Evolutionary conservation across 2,113 vertebrate genomes (phyloP), one percentile per base, ranked within the genome.

Genomic region (Alligator sinensis): DNA sequence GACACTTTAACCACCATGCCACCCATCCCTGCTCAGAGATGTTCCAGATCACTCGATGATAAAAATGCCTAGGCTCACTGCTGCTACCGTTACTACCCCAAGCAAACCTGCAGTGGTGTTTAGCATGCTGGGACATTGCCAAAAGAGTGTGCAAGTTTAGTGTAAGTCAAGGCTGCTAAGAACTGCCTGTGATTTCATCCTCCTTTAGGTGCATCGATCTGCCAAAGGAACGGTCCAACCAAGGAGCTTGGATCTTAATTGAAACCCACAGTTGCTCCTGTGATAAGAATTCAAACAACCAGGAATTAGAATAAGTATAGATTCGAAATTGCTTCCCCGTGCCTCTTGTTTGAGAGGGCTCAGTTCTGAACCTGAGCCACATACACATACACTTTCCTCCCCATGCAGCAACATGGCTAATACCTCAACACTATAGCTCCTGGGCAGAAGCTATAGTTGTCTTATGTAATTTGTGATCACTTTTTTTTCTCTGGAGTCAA

Each of bases 251-350:
- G n/a, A 25, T 74, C 70, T 47, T 38, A 74, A 4, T 22, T 14
- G 70, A 13, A 47, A 22, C 19, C 70, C 34, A 21, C 15, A 74
- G 11, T 21, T 74, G 34, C 47, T 74, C 4, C 21, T 74, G 19
- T 74, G 24, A 14, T 24, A 47, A 19, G 24, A 74, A 74, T 8
- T 47, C 47, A 47, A 38, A 38, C 38, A 38, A 9, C 47, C 47
- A 47, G 47, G 47, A 47, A 38, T 38, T 38, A 38, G 38, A 38
- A 47, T 47, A 47, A 47, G 47, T 47, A 47, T 47, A 47, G 47
- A 47, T 47, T 47, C 47, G 9, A 47, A 47, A 47, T 47, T 47
- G 6, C 3, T 1, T 13, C 5, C 2, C 8, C 54, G 0, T n/a
- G 76, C 87, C 91, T 93, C 25, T 55, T 70, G 5, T 9, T 81